phyloP scores from a whole-genome alignment of 2,113 vertebrate species.

The Corythornis vintsioides region DNA sequence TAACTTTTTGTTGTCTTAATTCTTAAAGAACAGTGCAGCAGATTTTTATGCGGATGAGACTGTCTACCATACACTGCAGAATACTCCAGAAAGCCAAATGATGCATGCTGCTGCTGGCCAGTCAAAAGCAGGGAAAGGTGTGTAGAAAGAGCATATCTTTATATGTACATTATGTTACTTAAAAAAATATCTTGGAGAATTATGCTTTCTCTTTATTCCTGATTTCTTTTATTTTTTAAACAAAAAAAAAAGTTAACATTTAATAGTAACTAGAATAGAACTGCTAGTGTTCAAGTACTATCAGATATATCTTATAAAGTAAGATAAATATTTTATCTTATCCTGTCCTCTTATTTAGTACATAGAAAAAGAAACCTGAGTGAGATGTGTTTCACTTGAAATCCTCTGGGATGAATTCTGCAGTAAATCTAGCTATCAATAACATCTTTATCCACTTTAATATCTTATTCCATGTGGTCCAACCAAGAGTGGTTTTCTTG shows the following conservation, averaged over 20 bases:
- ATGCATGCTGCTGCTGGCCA: conserved; percentile 75
- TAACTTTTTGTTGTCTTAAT: not conserved
- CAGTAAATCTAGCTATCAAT: not conserved
- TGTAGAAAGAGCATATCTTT: not conserved
- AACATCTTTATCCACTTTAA: not conserved
- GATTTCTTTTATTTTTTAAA: not conserved
- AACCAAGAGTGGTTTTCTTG: not conserved
- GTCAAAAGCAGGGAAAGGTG: conserved; percentile 85
- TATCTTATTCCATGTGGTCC: not conserved
- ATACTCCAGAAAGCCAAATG: conserved; percentile 68
- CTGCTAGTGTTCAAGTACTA: not conserved
- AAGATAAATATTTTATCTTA: not conserved
- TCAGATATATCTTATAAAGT: not conserved
- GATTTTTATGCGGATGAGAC: conserved; percentile 74
- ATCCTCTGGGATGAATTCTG: not conserved
- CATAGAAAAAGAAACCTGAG: not conserved
- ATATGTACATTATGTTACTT: not conserved
- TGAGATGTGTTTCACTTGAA: not conserved
- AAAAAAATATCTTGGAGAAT: not conserved
- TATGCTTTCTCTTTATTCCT: not conserved
- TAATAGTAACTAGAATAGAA: not conserved
- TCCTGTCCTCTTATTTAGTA: not conserved
- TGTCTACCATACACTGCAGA: conserved; percentile 64
- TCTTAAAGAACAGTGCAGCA: conserved; percentile 72
- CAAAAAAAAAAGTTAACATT: not conserved